phyloP scores from a whole-genome alignment of 2,888 invertebrate genomes.

The Mamestra brassicae region DNA sequence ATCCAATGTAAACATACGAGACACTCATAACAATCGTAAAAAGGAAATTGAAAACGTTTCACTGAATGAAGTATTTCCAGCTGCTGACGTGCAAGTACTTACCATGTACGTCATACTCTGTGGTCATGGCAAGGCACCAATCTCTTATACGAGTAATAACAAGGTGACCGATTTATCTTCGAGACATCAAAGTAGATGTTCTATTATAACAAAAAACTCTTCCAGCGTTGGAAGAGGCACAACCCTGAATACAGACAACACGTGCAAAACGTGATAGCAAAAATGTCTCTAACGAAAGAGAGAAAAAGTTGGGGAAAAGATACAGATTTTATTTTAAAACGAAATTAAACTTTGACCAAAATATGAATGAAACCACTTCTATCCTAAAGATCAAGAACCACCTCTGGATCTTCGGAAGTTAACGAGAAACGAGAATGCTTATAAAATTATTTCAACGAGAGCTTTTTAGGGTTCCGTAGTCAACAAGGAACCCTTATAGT shows the following conservation, averaged over 20 bases:
- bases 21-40: slow-evolving; percentile 57
- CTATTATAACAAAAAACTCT: background rate
- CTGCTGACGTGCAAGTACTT: slow-evolving; percentile 25
- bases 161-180: slow-evolving; percentile 58
- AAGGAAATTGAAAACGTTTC: slow-evolving; percentile 56
- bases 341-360: background rate
- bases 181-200: slow-evolving; percentile 7
- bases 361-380: background rate
- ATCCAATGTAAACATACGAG: slow-evolving; percentile 68
- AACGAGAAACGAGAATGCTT: no score
- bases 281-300: background rate
- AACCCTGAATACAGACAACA: slow-evolving; percentile 13
- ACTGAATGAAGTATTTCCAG: slow-evolving; percentile 51
- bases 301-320: background rate
- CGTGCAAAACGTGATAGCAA: slow-evolving; percentile 9
- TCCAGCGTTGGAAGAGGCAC: slow-evolving; percentile 13
- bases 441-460: background rate
- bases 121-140: slow-evolving; percentile 13
- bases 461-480: background rate
- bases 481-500: no score
- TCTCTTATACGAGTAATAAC: slow-evolving; percentile 10
- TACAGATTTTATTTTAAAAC: background rate
- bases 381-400: background rate
- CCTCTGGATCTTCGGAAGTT: background rate
- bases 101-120: slow-evolving; percentile 28